Percentiles rank a stretch among this genome's conserved stretches.
Evolutionary conservation across 2,888 invertebrate species (phyloP).

Genomic region (Lamellibrachia satsuma): DNA sequence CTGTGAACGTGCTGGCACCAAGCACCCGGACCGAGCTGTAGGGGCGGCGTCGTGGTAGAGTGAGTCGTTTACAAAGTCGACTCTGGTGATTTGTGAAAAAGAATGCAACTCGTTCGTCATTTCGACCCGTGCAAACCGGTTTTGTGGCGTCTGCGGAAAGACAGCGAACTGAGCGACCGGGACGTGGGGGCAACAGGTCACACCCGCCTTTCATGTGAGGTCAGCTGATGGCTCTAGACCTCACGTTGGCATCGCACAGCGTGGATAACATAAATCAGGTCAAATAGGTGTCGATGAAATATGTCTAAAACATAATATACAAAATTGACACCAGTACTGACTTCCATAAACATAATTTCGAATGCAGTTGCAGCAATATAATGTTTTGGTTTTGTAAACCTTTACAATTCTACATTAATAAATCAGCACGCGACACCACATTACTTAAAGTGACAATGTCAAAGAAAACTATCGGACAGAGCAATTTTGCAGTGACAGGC

Average conservation of each 20-base stretch:
- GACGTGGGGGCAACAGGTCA: background rate
- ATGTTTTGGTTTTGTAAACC: too few species aligned
- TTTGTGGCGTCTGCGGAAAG: background rate
- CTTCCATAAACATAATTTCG: too few species aligned
- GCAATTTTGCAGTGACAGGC: too few species aligned
- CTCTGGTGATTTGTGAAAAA: background rate
- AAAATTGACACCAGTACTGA: too few species aligned
- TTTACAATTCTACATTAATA: too few species aligned
- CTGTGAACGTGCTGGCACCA: background rate
- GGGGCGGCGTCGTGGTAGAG: background rate
- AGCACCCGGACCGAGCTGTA: background rate
- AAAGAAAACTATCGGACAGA: too few species aligned
- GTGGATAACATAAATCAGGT: background rate
- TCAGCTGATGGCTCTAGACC: background rate
- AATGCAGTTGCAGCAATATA: too few species aligned
- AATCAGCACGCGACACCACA: too few species aligned
- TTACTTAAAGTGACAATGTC: too few species aligned
- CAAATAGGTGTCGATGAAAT: background rate
- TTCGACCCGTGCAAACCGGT: background rate
- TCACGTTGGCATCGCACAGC: background rate
- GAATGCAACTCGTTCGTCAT: constrained; percentile 6
- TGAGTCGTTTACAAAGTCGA: background rate
- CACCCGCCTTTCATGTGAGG: background rate
- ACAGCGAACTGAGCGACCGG: background rate
- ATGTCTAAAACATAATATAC: background rate